These are phyloP conservation scores for Cosmorhoe ocellata DNA, from an alignment of 2,888 invertebrate species.

Conservation along the genomic window DNA sequence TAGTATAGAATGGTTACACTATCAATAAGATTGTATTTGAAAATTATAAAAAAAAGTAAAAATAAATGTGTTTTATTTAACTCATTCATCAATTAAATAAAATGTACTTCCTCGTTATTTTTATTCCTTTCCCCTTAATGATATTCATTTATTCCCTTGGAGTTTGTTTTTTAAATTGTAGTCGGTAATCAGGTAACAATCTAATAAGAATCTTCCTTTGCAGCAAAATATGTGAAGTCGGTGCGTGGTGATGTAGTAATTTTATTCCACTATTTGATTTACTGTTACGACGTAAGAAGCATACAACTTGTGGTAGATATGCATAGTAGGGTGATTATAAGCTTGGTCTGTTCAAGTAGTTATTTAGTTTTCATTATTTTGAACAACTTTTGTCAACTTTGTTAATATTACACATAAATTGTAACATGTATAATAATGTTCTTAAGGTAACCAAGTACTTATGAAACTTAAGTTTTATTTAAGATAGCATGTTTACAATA, in stretches of 20 bases:
- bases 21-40: neutral
- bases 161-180: neutral
- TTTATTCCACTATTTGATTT: constrained; percentile 42
- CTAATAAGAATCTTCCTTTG: constrained; percentile 7
- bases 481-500: no score
- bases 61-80: constrained; percentile 2
- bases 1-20: neutral
- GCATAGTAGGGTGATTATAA: no score
- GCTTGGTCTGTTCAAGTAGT: no score
- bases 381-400: no score
- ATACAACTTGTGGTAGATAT: constrained; percentile 47
- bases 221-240: constrained; percentile 49
- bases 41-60: constrained; percentile 4
- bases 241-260: constrained; percentile 47
- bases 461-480: no score
- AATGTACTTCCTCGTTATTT: neutral
- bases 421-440: no score
- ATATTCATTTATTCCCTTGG: neutral
- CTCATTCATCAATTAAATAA: neutral
- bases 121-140: neutral
- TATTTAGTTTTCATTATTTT: no score
- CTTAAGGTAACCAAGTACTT: no score
- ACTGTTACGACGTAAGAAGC: constrained; percentile 48
- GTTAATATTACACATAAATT: no score
- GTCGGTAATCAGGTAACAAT: constrained; percentile 6